These are phyloP conservation scores for Galeopterus variegatus DNA, from an alignment of 2,113 vertebrate genomes.

Conservation along the genomic window DNA sequence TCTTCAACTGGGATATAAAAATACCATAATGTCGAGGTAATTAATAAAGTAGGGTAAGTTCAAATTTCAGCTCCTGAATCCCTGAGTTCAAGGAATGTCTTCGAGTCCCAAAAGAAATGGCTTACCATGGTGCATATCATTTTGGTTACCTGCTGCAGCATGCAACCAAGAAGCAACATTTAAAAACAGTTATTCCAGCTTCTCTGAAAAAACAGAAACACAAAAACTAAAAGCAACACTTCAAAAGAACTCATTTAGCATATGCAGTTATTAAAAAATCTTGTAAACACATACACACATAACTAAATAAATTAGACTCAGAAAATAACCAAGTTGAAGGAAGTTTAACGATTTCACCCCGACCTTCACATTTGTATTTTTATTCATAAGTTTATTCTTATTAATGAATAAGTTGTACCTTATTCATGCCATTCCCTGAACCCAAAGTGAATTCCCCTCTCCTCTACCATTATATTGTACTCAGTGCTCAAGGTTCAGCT, in stretches of 20 bases:
- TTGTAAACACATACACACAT: neutral
- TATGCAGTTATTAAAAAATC: neutral
- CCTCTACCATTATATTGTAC: neutral
- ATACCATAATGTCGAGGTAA: neutral
- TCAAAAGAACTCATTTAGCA: slow-evolving; percentile 3
- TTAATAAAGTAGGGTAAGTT: neutral
- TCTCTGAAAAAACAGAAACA: slow-evolving; percentile 17
- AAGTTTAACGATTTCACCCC: neutral
- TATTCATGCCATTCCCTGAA: neutral
- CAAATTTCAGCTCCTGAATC: slow-evolving; percentile 56
- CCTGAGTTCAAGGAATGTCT: slow-evolving; percentile 5
- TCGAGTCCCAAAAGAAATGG: neutral
- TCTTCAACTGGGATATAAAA: neutral
- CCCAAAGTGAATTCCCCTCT: neutral
- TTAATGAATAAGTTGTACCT: too few relatives aligned
- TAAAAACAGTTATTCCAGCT: neutral
- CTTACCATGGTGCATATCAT: neutral
- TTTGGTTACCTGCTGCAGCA: neutral
- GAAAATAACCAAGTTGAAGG: neutral
- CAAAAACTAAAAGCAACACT: slow-evolving; percentile 15
- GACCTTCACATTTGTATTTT: slow-evolving; percentile 1
- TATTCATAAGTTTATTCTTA: too few relatives aligned
- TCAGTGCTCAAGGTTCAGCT: slow-evolving; percentile 15
- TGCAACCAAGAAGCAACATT: neutral
- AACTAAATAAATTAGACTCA: slow-evolving; percentile 8